Conservation (phyloP, 64 coral and sea anemone species). For the Actinia equina region DNA sequence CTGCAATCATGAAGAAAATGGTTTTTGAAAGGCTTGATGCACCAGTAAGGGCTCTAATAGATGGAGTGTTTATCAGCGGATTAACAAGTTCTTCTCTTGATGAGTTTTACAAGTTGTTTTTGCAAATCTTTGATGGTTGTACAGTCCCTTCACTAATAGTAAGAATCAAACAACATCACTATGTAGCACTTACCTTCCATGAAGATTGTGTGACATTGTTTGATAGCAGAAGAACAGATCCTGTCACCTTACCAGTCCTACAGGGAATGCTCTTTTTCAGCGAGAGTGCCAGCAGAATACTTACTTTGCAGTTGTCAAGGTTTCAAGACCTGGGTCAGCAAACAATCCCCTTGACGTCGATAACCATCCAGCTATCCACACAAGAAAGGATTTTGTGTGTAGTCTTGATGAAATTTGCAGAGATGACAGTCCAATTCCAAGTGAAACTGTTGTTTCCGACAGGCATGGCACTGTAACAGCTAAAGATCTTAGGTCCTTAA, state of each 20-base stretch:
- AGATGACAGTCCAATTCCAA: background rate
- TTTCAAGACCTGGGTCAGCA: background rate
- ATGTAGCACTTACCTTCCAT: slow-evolving; percentile 7
- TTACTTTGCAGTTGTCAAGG: slow-evolving; percentile 1
- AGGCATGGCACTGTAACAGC: slow-evolving; percentile 8
- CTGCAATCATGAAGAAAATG: too few species aligned
- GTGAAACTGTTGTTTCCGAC: slow-evolving; percentile 16
- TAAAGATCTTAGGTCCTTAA: too few species aligned
- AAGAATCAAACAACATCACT: slow-evolving; percentile 15
- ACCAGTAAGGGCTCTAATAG: too few species aligned
- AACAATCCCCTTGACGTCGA: background rate
- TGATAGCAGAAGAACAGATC: slow-evolving; percentile 3
- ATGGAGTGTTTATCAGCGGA: slow-evolving; percentile 1
- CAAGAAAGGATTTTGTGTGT: background rate
- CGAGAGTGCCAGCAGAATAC: background rate
- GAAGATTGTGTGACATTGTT: background rate
- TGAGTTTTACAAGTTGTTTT: slow-evolving; percentile 13
- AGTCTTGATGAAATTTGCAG: slow-evolving; percentile 9
- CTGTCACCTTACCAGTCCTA: background rate
- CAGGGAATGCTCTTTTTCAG: slow-evolving; percentile 7
- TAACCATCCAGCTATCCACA: background rate
- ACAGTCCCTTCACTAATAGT: background rate
- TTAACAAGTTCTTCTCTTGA: background rate
- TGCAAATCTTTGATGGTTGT: slow-evolving; percentile 5
- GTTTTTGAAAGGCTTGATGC: too few species aligned